A percentile compares a stretch with the other conserved stretches of the same genome.
phyloP scores from a whole-genome alignment of 1,140 invertebrate species.

The Campodea augens region DNA sequence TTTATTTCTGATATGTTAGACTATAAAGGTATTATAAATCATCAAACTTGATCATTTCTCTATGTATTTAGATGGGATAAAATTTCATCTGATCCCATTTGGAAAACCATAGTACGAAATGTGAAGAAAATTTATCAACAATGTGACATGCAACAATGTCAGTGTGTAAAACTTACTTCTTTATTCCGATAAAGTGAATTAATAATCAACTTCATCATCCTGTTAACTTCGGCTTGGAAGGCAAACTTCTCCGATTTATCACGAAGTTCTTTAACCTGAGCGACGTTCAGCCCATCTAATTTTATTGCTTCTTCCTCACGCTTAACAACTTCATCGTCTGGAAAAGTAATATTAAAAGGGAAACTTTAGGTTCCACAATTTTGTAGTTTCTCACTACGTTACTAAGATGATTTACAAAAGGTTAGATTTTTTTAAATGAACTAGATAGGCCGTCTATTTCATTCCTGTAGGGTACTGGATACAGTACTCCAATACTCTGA shows the following conservation, averaged over 20 bases:
- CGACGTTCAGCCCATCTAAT: slow-evolving; percentile 83
- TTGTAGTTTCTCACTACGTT: slow-evolving; percentile 2
- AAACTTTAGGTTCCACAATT: not conserved
- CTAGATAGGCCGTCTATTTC: too few species aligned
- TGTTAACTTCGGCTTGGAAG: slow-evolving; percentile 93
- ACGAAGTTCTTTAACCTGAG: slow-evolving; percentile 77
- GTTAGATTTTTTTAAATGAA: slow-evolving; percentile 4
- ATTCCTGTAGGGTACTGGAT: too few species aligned
- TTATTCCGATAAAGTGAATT: slow-evolving; percentile 97
- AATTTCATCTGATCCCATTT: too few species aligned
- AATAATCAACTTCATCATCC: slow-evolving; percentile 99
- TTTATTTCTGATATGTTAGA: too few species aligned
- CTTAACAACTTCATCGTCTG: slow-evolving; percentile 55
- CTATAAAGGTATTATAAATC: too few species aligned
- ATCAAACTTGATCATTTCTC: too few species aligned
- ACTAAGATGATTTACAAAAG: slow-evolving; percentile 7
- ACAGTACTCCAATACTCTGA: too few species aligned
- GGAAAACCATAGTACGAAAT: too few species aligned
- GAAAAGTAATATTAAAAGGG: not conserved
- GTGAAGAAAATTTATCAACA: too few species aligned
- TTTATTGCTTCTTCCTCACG: slow-evolving; percentile 95
- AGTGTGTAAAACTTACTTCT: slow-evolving; percentile 44
- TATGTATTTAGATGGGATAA: too few species aligned
- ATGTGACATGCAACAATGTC: too few species aligned
- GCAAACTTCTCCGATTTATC: slow-evolving; percentile 82